A percentile compares a stretch with the other conserved stretches of the same genome.
Evolutionary conservation across 2,888 invertebrate genomes (phyloP).

Genomic region (Polydrusus pterygomalis): DNA sequence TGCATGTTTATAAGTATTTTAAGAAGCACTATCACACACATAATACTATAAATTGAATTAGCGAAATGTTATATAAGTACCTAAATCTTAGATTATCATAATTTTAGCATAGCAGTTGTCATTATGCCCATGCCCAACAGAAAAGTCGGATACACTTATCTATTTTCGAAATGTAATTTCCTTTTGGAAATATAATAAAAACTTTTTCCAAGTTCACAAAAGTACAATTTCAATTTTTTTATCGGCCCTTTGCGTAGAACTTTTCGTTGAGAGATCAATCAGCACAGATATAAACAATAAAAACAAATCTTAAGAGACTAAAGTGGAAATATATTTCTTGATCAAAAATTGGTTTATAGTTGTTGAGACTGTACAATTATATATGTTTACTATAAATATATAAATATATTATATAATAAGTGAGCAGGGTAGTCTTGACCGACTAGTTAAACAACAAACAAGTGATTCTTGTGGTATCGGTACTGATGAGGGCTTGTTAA

Average conservation of each 20-base stretch:
- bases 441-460: too few relatives aligned
- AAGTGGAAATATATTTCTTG: neutral
- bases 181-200: slow-evolving; percentile 14
- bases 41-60: too few relatives aligned
- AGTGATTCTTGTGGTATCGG: too few relatives aligned
- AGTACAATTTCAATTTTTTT: slow-evolving; percentile 12
- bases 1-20: too few relatives aligned
- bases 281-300: neutral
- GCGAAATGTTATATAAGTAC: too few relatives aligned
- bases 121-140: neutral
- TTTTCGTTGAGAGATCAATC: neutral
- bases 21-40: too few relatives aligned
- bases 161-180: slow-evolving; percentile 7
- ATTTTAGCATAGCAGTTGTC: neutral
- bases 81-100: neutral
- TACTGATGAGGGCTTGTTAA: too few relatives aligned
- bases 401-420: too few relatives aligned
- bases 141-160: slow-evolving; percentile 11
- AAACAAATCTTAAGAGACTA: too few relatives aligned
- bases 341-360: neutral
- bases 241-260: neutral
- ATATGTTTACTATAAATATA: too few relatives aligned
- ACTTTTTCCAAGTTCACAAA: slow-evolving; percentile 9
- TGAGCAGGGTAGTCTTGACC: too few relatives aligned
- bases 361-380: too few relatives aligned